Base-by-base conservation (phyloP, 1,140 invertebrate species). In the Lutraria rhynchaena region DNA sequence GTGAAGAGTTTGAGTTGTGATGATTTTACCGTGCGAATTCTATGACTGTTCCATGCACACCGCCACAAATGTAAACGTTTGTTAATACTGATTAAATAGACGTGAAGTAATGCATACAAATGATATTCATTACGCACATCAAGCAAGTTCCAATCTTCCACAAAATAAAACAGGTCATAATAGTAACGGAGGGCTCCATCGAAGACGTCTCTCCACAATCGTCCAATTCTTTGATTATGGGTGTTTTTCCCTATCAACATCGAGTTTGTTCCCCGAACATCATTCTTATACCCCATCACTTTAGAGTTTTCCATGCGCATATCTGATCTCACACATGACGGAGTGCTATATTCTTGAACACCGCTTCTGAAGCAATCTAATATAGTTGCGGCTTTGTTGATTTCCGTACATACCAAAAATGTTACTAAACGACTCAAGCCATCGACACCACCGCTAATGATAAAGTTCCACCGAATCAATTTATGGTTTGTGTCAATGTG, bases 401-500 rank as follows among this genome's bases (percentile, higher is more conserved):
- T 75, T 13, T 75, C 55, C 17, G 55, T 19, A 58, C 71, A 75
- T 17, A 9, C 0, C 37, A 75, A 22, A 61, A 27, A 75, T 27
- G 37, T 49, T 2, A 75, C 57, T 24, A 75, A 19, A 11, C 71
- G 55, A 44, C 71, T 75, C 17, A 60, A 75, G 7, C 71, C 71
- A 75, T 46, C 55, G 11, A 46, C 27, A 7, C 35, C 57, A 22
- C 71, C 71, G n/a, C 13, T 37, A 17, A 77, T 77, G 19, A 77
- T 27, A 15, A 65, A 55, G 19, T 60, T 37, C 85, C 85, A 87
- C 0, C 76, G 19, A 33, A 84, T 46, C 22, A 82, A 55, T 60
- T 84, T 84, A 51, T 82, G 78, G 24, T 84, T 84, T 33, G 83
- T 84, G 37, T 84, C 83, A 37, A 84, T 70, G 51, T 84, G 83